A percentile compares a stretch with the other conserved stretches of the same genome.
Evolutionary conservation across 30 jellyfish, hydroid and myxozoan species (phyloP).

Genomic region (Hydractinia symbiolongicarpus): DNA sequence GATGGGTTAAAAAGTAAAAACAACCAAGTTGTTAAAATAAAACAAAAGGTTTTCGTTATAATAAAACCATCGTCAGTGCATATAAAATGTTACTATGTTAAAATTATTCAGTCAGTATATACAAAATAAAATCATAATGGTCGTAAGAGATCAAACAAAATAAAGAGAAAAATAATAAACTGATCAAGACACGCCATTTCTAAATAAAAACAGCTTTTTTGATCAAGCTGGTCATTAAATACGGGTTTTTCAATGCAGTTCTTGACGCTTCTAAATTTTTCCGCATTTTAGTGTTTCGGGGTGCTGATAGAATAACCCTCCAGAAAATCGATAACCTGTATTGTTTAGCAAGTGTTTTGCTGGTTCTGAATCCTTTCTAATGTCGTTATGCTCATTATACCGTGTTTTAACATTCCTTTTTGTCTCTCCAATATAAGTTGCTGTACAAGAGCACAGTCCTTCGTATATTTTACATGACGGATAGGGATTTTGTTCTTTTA

Average conservation of each 20-base stretch:
- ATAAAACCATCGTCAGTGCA: too few species aligned
- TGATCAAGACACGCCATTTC: background rate
- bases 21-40: too few species aligned
- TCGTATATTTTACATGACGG: too few species aligned
- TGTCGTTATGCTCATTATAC: background rate
- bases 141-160: background rate
- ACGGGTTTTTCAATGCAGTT: background rate
- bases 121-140: background rate
- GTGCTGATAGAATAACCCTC: slow-evolving; percentile 6
- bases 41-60: too few species aligned
- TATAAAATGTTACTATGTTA: too few species aligned
- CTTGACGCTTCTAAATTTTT: slow-evolving; percentile 1
- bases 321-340: background rate
- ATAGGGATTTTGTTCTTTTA: too few species aligned
- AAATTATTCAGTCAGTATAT: too few species aligned
- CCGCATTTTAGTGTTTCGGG: background rate
- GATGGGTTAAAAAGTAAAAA: too few species aligned
- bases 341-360: background rate
- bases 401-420: background rate
- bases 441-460: too few species aligned
- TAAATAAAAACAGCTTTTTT: background rate
- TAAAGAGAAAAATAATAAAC: background rate
- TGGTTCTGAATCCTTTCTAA: background rate
- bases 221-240: background rate
- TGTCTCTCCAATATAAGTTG: slow-evolving; percentile 1